Base-by-base conservation (phyloP, 2,797 vertebrate species). In the Brachyrhaphis roseni region DNA sequence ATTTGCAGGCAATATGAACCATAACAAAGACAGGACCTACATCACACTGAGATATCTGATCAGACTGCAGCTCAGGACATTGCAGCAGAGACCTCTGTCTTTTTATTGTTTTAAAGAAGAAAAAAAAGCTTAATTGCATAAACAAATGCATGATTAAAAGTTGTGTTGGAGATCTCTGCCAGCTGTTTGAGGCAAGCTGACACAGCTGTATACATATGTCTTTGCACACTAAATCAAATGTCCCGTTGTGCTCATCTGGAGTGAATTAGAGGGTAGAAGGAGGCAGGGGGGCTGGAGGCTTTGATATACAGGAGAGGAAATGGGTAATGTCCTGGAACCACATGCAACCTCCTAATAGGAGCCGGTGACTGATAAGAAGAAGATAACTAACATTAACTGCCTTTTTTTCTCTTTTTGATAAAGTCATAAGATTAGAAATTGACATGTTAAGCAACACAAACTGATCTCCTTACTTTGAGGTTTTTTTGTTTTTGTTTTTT, bases 241-340 rank as follows among this genome's bases (percentile, higher is more conserved):
- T 94, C 94, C 94, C 92, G 92, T 94, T 94, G 94, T 95, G 94
- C 90, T 95, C 94, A 94, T 95, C 94, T 95, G 95, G 94, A 94
- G 81, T 88, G 90, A 93, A 94, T 95, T 95, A 95, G 90, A 78
- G 75, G 64, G 73, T 68, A 66, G 81, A 86, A 86, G 82, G 91
- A 26, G 51, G 88, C 82, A 87, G 74, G 89, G 89, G 81, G 80
- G 68, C 77, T 87, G 4, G 43, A 88, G 80, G 86, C 94, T 94
- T 94, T 95, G 93, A 94, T 93, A 94, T 94, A 93, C 94, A 93
- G 91, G 90, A 87, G 86, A 94, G 95, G 94, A 95, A 95, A 95
- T 94, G 94, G 93, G 89, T 94, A 94, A 95, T 94, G 95, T 94
- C 93, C 93, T 95, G 89, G 89, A 94, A 95, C 93, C 91, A 92